phyloP scores from a whole-genome alignment of 2,797 vertebrate genomes.

The Trachops cirrhosus region DNA sequence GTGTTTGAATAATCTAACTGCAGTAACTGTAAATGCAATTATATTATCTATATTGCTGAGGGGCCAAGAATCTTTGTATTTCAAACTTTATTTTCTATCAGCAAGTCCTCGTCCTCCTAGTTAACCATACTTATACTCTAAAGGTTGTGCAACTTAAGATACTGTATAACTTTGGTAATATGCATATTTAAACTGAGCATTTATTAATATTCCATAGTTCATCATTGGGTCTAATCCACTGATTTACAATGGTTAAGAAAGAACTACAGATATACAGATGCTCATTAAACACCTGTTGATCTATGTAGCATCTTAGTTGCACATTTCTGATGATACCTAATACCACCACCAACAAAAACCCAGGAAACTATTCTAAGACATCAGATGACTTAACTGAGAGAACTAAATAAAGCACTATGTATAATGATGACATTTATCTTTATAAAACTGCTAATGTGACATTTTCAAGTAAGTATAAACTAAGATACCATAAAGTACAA shows the following conservation, averaged over 20 bases:
- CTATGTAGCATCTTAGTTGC: background rate
- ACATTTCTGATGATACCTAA: background rate
- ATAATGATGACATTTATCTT: background rate
- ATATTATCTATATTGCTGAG: background rate
- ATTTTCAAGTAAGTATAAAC: background rate
- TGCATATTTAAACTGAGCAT: background rate
- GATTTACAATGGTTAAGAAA: background rate
- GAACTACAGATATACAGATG: background rate
- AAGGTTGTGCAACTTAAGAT: background rate
- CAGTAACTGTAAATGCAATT: background rate
- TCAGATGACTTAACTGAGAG: background rate
- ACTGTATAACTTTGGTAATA: background rate
- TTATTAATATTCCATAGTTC: background rate
- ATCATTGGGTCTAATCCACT: background rate
- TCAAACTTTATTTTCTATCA: background rate
- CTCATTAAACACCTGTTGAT: background rate
- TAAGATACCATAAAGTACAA: background rate
- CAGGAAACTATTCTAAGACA: background rate
- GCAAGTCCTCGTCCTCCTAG: background rate
- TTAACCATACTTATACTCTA: background rate
- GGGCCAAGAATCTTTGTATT: background rate
- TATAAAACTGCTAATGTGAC: background rate
- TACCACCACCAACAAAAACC: background rate
- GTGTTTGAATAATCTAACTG: background rate
- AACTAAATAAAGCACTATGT: background rate